Evolutionary conservation across 2,797 vertebrate genomes (phyloP).

Genomic region (Acanthurus tractus): DNA sequence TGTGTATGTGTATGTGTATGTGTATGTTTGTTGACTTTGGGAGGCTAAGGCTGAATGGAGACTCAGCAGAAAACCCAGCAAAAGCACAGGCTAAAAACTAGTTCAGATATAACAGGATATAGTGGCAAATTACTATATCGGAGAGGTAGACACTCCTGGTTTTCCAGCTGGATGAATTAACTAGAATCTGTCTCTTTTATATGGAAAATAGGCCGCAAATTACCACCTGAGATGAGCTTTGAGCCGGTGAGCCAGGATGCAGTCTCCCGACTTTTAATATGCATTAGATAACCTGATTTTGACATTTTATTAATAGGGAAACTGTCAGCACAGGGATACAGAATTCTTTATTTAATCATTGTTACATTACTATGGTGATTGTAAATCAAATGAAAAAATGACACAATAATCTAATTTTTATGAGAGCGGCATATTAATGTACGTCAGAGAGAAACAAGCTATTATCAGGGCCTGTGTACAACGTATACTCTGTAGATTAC

Average conservation of each 20-base stretch:
- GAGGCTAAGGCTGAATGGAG: constrained; percentile 37
- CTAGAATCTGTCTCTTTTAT: constrained; percentile 71
- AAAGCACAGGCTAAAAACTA: constrained; percentile 31
- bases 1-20: no score
- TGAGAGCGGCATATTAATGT: constrained; percentile 63
- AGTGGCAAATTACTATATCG: constrained; percentile 40
- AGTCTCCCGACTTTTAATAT: constrained; percentile 71
- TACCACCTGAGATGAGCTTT: constrained; percentile 79
- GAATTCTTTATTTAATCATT: constrained; percentile 77
- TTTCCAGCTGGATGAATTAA: constrained; percentile 68
- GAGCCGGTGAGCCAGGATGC: constrained; percentile 64
- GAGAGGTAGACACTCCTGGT: constrained; percentile 36
- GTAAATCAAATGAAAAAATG: constrained; percentile 63
- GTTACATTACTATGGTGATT: constrained; percentile 72
- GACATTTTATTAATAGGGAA: constrained; percentile 83
- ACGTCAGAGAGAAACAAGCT: constrained; percentile 30
- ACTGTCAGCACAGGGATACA: constrained; percentile 67
- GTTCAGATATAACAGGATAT: constrained; percentile 8
- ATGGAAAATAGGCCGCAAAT: constrained; percentile 77
- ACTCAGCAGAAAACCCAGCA: not conserved
- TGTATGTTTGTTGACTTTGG: not conserved
- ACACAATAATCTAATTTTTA: constrained; percentile 68
- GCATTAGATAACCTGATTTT: constrained; percentile 80
- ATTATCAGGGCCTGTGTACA: constrained; percentile 30
- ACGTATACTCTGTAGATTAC: constrained; percentile 4